Evolutionary conservation across 2,113 vertebrate species (phyloP).

Genomic region (Cynoglossus semilaevis): DNA sequence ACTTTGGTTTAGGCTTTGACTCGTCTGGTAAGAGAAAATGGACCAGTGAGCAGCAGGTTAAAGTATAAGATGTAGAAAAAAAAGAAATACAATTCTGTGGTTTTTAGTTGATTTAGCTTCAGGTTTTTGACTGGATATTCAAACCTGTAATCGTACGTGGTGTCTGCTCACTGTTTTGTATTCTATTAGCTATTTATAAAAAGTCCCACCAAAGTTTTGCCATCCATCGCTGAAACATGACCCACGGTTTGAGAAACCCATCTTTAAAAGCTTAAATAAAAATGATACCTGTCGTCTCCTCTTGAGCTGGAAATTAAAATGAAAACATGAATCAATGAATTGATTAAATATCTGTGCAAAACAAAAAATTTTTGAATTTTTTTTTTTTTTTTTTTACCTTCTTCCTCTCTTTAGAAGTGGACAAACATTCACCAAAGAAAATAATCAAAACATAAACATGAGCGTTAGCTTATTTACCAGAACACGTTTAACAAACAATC

Average conservation of each 20-base stretch:
- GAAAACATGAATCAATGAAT: constrained; percentile 9
- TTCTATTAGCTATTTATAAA: no score
- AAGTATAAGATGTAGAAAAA: background rate
- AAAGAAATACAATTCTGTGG: no score
- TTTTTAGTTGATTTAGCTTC: no score
- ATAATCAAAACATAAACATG: background rate
- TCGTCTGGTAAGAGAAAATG: constrained; percentile 57
- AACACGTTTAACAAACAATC: no score
- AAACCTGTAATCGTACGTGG: no score
- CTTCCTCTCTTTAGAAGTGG: constrained; percentile 59
- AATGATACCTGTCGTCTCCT: constrained; percentile 26
- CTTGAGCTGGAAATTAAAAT: constrained; percentile 27
- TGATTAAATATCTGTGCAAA: background rate
- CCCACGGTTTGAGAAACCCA: no score
- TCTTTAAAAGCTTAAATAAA: no score
- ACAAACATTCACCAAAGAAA: constrained; percentile 9
- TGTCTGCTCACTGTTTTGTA: no score
- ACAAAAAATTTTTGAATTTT: background rate
- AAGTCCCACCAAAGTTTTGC: no score
- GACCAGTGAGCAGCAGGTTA: background rate
- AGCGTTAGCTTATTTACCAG: background rate
- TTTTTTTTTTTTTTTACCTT: constrained; percentile 51
- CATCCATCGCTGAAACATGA: no score
- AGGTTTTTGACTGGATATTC: no score
- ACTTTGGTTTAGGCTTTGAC: constrained; percentile 77